Conservation (phyloP, 2,888 invertebrate genomes). For the Drosophila parthenogenetica region DNA sequence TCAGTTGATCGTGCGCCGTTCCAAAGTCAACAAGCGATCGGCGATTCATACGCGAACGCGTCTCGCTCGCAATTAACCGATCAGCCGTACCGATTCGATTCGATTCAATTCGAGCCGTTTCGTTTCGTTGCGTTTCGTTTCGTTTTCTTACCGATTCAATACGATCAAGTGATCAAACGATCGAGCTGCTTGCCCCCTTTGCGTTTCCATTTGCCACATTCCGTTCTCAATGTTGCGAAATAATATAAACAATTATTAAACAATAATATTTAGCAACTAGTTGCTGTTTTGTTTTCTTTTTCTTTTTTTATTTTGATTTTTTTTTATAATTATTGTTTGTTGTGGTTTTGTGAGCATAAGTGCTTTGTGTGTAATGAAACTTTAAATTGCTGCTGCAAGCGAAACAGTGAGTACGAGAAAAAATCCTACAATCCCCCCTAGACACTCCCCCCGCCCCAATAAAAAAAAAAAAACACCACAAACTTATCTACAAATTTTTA, state of each 20-base stretch:
- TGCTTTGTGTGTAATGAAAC: conserved; percentile 32
- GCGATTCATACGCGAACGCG: conserved; percentile 23
- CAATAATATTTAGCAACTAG: conserved; percentile 1
- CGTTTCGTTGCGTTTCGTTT: conserved; percentile 4
- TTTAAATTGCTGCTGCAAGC: conserved; percentile 12
- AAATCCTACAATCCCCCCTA: neutral
- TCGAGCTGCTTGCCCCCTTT: neutral
- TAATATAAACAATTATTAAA: neutral
- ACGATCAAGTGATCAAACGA: neutral
- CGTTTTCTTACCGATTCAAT: neutral
- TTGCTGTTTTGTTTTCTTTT: neutral
- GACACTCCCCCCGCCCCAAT: too few relatives aligned
- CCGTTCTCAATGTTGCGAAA: conserved; percentile 1
- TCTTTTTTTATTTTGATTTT: conserved; percentile 9
- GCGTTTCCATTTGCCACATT: neutral
- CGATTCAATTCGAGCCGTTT: neutral
- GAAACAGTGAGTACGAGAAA: conserved; percentile 13
- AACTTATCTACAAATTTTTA: conserved; percentile 31
- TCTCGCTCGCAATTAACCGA: conserved; percentile 9
- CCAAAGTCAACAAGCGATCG: conserved; percentile 77
- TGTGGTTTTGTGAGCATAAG: conserved; percentile 26
- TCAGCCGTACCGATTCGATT: neutral
- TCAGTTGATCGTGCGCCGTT: conserved; percentile 77
- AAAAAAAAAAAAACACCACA: neutral
- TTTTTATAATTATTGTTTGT: conserved; percentile 9